Conservation (phyloP, 2,888 invertebrate species). For the Macrosoma leucophasiata region DNA sequence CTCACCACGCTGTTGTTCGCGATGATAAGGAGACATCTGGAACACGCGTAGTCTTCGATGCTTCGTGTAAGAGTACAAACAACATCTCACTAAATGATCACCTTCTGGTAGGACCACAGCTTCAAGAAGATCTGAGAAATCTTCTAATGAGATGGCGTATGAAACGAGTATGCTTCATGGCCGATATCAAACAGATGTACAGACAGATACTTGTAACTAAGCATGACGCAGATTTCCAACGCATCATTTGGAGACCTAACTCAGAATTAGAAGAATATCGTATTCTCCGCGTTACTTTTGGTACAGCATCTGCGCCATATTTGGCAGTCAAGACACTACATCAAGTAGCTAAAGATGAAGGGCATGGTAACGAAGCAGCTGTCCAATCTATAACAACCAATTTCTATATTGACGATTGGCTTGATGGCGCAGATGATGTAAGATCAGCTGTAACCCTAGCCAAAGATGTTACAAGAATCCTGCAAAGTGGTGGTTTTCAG, state of each 20-base stretch:
- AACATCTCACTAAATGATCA: slow-evolving; percentile 26
- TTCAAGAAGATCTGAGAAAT: slow-evolving; percentile 28
- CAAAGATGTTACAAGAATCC: slow-evolving; percentile 9
- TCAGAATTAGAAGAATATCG: slow-evolving; percentile 16
- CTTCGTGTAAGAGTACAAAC: slow-evolving; percentile 7
- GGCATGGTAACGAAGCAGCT: slow-evolving; percentile 10
- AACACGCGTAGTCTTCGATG: slow-evolving; percentile 9
- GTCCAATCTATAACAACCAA: slow-evolving; percentile 14
- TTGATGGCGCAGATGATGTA: slow-evolving; percentile 14
- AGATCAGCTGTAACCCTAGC: slow-evolving; percentile 12
- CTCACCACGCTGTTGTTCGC: slow-evolving; percentile 30
- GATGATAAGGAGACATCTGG: slow-evolving; percentile 24
- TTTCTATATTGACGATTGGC: slow-evolving; percentile 19
- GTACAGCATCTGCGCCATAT: slow-evolving; percentile 25
- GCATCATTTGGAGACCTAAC: slow-evolving; percentile 15
- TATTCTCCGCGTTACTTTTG: slow-evolving; percentile 25
- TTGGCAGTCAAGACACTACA: slow-evolving; percentile 19
- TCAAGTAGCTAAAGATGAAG: slow-evolving; percentile 19
- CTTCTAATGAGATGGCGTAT: slow-evolving; percentile 29
- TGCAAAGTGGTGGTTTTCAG: slow-evolving; percentile 18
- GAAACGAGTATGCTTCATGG: slow-evolving; percentile 24
- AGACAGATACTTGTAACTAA: slow-evolving; percentile 24
- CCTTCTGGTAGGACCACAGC: slow-evolving; percentile 24
- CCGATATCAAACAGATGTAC: slow-evolving; percentile 33
- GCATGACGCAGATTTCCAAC: slow-evolving; percentile 25